These are phyloP conservation scores for Trissonchulus sp. DNA, from an alignment of 2,888 invertebrate genomes.

Conservation along the genomic window DNA sequence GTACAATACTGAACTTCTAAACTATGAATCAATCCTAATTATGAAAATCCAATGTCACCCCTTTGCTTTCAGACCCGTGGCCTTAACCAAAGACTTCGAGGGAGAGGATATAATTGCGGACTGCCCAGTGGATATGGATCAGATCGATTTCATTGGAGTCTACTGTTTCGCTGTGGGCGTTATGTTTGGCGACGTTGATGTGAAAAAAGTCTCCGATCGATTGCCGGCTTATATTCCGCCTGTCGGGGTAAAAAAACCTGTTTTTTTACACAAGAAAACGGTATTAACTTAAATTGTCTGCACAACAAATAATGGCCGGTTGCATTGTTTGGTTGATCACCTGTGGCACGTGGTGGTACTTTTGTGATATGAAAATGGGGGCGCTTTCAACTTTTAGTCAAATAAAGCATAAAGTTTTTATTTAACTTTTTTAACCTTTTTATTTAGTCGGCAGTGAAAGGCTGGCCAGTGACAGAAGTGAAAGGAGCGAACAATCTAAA, in stretches of 20 bases:
- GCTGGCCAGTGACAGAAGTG: not conserved
- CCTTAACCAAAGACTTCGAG: not conserved
- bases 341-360: too few relatives aligned
- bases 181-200: not conserved
- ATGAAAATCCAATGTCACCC: not conserved
- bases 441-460: not conserved
- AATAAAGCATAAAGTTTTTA: too few relatives aligned
- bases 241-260: not conserved
- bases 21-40: too few relatives aligned
- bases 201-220: not conserved
- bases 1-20: too few relatives aligned
- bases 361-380: too few relatives aligned
- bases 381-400: too few relatives aligned
- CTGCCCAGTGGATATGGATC: not conserved
- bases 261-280: too few relatives aligned
- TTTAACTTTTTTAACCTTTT: too few relatives aligned
- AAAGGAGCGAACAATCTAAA: not conserved
- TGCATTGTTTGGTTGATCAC: too few relatives aligned
- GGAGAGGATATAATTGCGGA: not conserved
- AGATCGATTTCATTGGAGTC: not conserved
- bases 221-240: not conserved
- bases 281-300: too few relatives aligned
- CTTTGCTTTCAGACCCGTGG: not conserved
- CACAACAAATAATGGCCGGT: too few relatives aligned
- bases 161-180: not conserved